A percentile compares a stretch with the other conserved stretches of the same genome.
phyloP scores from a whole-genome alignment of 2,888 invertebrate species.

The Pristionchus japonicus region DNA sequence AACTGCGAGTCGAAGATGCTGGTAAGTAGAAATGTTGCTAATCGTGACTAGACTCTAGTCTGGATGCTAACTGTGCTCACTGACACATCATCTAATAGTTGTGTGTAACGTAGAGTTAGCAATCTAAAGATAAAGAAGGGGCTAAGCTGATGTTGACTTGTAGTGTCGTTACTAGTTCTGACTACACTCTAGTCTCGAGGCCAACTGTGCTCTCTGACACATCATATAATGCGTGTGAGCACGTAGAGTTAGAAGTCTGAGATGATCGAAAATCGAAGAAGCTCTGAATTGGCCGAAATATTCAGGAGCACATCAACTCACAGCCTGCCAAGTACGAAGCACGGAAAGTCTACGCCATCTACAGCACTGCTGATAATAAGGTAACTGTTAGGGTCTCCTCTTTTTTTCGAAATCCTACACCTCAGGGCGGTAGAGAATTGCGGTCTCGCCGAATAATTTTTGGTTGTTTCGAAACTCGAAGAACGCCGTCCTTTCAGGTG shows the following conservation, averaged over 20 bases:
- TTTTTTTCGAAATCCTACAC: too few species aligned
- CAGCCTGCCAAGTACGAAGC: constrained; percentile 58
- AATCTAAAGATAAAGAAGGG: constrained; percentile 59
- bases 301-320: constrained; percentile 56
- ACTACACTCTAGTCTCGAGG: background rate
- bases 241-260: too few species aligned
- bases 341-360: constrained; percentile 57
- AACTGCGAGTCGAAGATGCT: constrained; percentile 67
- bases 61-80: background rate
- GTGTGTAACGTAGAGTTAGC: too few species aligned
- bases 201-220: too few species aligned
- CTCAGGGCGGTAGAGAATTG: too few species aligned
- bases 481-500: constrained; percentile 36
- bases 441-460: too few species aligned
- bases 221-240: too few species aligned
- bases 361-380: constrained; percentile 60
- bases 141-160: constrained; percentile 64
- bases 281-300: background rate
- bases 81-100: too few species aligned
- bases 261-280: background rate
- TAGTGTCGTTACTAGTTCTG: background rate
- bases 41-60: background rate
- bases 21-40: constrained; percentile 17
- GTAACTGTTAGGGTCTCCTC: too few species aligned
- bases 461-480: constrained; percentile 1